Evolutionary conservation across 2,888 invertebrate genomes (phyloP).

Genomic region (Clitarchus hookeri): DNA sequence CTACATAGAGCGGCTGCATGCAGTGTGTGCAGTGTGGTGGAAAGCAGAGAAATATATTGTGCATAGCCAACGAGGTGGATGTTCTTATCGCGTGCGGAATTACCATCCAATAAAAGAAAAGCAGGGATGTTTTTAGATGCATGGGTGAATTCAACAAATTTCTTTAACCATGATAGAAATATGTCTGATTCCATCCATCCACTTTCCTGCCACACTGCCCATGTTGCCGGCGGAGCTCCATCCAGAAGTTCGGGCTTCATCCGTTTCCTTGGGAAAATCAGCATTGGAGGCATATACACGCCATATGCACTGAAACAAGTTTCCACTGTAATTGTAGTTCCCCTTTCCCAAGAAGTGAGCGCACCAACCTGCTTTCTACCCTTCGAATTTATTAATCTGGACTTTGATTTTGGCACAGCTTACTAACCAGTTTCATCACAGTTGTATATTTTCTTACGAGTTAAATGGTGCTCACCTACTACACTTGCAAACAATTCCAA

Average conservation of each 20-base stretch:
- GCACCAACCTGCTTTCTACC: no score
- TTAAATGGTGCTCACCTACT: constrained; percentile 22
- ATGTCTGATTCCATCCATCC: constrained; percentile 44
- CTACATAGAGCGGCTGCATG: background rate
- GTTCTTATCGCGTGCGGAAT: background rate
- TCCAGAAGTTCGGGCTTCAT: no score
- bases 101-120: constrained; percentile 40
- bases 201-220: background rate
- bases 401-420: no score
- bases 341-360: no score
- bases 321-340: no score
- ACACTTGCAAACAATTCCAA: constrained; percentile 27
- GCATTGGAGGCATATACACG: no score
- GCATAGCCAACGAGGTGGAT: background rate
- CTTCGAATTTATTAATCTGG: no score
- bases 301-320: no score
- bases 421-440: constrained; percentile 51
- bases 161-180: constrained; percentile 45
- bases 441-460: constrained; percentile 42
- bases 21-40: background rate
- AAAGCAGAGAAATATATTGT: background rate
- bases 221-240: no score
- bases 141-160: constrained; percentile 37
- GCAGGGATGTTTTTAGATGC: constrained; percentile 45
- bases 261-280: no score